Conservation (phyloP, 2,113 vertebrate genomes). For the Cervus canadensis region DNA sequence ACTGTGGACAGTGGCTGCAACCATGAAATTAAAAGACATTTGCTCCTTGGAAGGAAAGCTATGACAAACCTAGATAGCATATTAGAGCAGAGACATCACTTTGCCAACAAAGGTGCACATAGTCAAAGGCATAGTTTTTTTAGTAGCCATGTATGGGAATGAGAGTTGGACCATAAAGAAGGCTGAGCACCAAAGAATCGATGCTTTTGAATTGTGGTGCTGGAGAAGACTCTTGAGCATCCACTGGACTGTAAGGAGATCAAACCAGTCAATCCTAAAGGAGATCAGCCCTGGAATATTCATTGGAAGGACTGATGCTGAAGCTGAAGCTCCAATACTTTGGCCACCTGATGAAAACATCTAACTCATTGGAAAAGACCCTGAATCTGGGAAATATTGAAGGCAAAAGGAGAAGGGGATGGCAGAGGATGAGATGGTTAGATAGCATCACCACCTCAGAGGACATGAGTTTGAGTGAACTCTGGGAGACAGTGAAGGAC, state of each 20-base stretch:
- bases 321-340: not conserved
- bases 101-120: not conserved
- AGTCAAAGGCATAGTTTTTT: not conserved
- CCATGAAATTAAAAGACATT: not conserved
- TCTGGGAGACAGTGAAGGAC: not conserved
- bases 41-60: not conserved
- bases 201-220: not conserved
- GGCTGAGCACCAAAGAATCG: not conserved
- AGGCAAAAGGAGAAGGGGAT: not conserved
- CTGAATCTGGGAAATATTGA: not conserved
- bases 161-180: not conserved
- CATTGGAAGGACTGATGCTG: not conserved
- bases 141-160: not conserved
- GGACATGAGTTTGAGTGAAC: not conserved
- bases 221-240: not conserved
- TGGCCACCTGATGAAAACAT: not conserved
- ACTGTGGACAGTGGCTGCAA: accelerated
- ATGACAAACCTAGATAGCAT: not conserved
- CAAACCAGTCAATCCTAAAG: not conserved
- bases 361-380: not conserved
- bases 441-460: not conserved
- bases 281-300: not conserved
- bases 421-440: not conserved
- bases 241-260: not conserved
- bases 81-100: not conserved